Conservation (phyloP, 2,888 invertebrate species). For the Eupithecia insigniata region DNA sequence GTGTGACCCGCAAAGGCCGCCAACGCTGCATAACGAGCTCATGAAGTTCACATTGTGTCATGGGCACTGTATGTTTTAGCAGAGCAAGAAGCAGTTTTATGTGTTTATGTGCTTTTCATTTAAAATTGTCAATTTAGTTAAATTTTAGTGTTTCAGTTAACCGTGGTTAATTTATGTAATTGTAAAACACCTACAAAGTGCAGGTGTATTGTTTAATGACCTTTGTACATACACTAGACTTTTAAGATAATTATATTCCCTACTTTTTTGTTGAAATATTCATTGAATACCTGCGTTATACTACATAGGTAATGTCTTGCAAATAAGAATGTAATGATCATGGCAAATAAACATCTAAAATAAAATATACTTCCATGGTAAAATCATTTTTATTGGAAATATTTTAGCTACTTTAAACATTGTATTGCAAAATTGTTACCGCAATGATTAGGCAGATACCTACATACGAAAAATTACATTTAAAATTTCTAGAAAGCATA, state of each 20-base stretch:
- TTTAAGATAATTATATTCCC: neutral
- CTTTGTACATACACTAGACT: neutral
- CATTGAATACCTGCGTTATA: neutral
- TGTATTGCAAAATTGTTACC: neutral
- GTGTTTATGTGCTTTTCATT: too few species aligned
- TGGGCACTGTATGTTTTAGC: neutral
- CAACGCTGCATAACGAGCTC: neutral
- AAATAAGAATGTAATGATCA: neutral
- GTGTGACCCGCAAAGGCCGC: neutral
- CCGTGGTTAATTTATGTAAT: neutral
- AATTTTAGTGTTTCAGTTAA: neutral
- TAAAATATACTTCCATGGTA: neutral
- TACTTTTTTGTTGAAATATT: neutral
- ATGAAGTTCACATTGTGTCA: neutral
- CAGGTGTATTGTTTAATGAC: neutral
- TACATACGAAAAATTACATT: too few species aligned
- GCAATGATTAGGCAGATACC: too few species aligned
- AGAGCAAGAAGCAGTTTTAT: neutral
- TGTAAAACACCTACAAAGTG: neutral
- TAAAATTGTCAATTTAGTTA: neutral
- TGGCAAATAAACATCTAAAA: neutral
- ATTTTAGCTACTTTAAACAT: neutral
- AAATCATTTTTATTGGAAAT: neutral
- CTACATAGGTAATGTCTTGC: neutral
- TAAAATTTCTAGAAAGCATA: neutral